Conservation (phyloP, 2,113 vertebrate genomes). For the Diadophis punctatus region DNA sequence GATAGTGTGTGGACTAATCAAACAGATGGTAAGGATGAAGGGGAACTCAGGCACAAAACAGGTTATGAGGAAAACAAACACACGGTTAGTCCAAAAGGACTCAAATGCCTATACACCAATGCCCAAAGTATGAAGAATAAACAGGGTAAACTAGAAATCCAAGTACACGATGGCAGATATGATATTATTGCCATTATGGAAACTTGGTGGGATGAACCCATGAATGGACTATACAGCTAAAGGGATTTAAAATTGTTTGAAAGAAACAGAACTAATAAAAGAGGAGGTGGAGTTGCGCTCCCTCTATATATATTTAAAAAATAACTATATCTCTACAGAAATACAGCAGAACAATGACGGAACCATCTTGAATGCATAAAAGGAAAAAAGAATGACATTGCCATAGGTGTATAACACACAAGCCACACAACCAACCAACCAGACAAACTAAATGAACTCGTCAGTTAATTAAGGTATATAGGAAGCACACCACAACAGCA, state of each 20-base stretch:
- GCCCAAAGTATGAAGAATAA: neutral
- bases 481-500: neutral
- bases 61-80: neutral
- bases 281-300: neutral
- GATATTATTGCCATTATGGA: neutral
- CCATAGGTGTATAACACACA: neutral
- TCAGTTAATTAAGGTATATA: neutral
- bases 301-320: too few species aligned
- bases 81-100: neutral
- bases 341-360: too few species aligned
- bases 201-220: neutral
- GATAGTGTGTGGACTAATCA: neutral
- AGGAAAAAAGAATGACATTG: neutral
- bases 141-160: neutral
- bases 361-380: too few species aligned
- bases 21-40: neutral
- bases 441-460: neutral
- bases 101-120: neutral
- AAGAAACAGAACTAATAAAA: neutral
- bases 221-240: neutral
- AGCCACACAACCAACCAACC: neutral
- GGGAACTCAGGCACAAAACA: neutral
- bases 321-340: too few species aligned
- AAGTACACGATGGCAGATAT: neutral
- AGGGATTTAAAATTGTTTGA: neutral